Conservation (phyloP, 2,888 invertebrate species). For the Tethea ocularis region DNA sequence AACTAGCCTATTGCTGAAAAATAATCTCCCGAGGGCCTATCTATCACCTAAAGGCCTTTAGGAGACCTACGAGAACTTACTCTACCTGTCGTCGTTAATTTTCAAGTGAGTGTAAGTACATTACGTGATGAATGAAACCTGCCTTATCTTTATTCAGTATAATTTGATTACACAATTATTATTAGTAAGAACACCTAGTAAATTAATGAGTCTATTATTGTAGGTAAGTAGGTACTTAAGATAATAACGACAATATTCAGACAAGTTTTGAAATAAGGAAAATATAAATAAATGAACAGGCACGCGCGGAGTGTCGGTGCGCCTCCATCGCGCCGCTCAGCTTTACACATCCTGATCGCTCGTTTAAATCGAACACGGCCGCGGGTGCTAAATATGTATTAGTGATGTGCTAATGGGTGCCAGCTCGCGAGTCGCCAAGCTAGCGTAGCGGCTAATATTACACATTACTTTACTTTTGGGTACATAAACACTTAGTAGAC, state of each 20-base stretch:
- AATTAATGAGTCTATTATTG: background rate
- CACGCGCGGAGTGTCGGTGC: background rate
- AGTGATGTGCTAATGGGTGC: background rate
- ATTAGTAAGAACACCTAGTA: background rate
- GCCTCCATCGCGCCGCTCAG: no score
- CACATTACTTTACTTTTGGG: no score
- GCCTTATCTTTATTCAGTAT: background rate
- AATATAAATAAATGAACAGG: background rate
- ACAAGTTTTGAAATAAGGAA: conserved; percentile 1
- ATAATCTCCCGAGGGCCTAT: no score
- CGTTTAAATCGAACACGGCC: background rate
- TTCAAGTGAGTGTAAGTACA: background rate
- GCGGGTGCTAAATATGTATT: background rate
- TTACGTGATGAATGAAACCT: background rate
- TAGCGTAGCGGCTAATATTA: no score
- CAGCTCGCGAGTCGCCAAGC: no score
- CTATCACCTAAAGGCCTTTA: no score
- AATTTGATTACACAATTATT: background rate
- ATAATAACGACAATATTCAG: background rate
- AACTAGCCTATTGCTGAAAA: no score
- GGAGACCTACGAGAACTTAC: no score
- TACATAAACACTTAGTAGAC: no score
- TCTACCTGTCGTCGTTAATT: no score
- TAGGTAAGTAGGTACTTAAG: background rate
- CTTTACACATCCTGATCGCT: background rate